These are phyloP conservation scores for Nephotettix cincticeps DNA, from an alignment of 1,140 invertebrate species.

Conservation along the genomic window DNA sequence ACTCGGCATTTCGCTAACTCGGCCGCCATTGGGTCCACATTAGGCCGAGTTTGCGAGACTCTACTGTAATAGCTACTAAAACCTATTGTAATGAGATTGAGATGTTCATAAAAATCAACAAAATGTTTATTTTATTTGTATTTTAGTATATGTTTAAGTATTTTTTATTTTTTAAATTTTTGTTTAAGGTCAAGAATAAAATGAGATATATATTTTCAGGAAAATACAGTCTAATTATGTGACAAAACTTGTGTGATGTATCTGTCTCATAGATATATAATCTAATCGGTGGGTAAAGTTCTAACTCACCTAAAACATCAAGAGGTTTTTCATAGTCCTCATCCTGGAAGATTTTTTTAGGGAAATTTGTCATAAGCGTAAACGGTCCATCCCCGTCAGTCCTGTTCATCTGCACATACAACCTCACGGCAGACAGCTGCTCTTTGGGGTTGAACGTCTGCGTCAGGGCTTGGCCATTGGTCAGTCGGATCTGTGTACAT, in stretches of 20 bases:
- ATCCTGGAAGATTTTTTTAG: conserved; percentile 79
- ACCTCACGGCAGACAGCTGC: conserved; percentile 82
- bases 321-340: conserved; percentile 87
- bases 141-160: not conserved
- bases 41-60: too few species aligned
- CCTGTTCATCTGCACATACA: conserved; percentile 78
- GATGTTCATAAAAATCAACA: not conserved
- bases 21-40: too few species aligned
- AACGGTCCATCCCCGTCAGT: conserved; percentile 64
- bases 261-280: not conserved
- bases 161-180: not conserved
- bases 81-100: too few species aligned
- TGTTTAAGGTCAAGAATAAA: not conserved
- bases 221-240: not conserved
- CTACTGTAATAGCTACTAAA: too few species aligned
- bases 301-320: conserved; percentile 69
- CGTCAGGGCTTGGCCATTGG: conserved; percentile 66
- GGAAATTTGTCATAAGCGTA: conserved; percentile 82
- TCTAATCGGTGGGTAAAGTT: not conserved
- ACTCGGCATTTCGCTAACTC: too few species aligned
- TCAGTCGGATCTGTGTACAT: conserved; percentile 61
- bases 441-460: conserved; percentile 85
- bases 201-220: too few species aligned
- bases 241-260: not conserved
- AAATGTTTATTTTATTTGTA: not conserved